Base-by-base conservation (phyloP, 2,888 invertebrate genomes). In the Drosophila macrospina region DNA sequence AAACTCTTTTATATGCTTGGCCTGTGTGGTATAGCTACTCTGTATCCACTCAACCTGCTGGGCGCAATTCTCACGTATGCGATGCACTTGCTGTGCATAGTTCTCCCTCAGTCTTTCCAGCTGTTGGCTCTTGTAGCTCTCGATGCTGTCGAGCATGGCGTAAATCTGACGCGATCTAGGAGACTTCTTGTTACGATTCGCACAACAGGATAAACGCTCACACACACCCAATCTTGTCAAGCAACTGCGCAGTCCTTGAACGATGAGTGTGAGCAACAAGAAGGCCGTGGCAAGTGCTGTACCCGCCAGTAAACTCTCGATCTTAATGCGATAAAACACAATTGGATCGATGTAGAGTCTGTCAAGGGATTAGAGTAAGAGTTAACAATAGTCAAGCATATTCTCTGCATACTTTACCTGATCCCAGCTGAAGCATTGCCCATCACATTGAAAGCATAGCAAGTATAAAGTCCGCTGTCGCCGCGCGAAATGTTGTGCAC, bases 11-110 rank as follows among this genome's bases (percentile, higher is more conserved):
- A 98, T 93, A 91, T 97, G 96, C 86, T 95, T 96, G 48, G 97
- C 95, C 92, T 98, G 98, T 36, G 95, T 94, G 83, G 96, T 95
- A 91, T 98, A 98, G 91, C 97, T 98, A 90, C 95, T 96, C 89
- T 98, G 96, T 78, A 98, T 97, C 95, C 97, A 97, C 88, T 98
- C 98, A 93, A 98, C 96, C 93, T 98, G 98, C 91, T 97, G 97
- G 26, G 96, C 95, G 91, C 98, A 98, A 90, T 98, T 98, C 89
- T 98, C 98, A 90, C 97, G 96, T 86, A 98, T 98, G 75, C 97
- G 94, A 91, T 96, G 96, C 80, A 98, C 97, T 94, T 98, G 98
- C 91, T 95, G 95, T 51, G 97, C 95, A 91, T 98, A 98, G 92
- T 98, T 98, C 91, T 98, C 98, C 28, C 97, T 93, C 69, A 98